phyloP scores from a whole-genome alignment of 2,113 vertebrate species.

The Tor tambroides region DNA sequence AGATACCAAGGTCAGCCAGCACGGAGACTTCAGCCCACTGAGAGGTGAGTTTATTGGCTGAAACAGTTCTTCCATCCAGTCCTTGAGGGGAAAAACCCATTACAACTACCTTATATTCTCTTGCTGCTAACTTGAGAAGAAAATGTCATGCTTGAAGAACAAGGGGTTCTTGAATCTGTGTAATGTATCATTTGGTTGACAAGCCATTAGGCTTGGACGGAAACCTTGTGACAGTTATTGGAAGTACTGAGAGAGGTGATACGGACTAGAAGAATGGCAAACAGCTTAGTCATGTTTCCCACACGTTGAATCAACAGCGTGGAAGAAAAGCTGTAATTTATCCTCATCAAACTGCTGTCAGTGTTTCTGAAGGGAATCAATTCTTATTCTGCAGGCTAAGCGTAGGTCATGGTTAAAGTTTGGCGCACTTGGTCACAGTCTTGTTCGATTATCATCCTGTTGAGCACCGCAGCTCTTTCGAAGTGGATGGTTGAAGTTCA shows the following conservation, averaged over 20 bases:
- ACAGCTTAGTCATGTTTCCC: constrained; percentile 37
- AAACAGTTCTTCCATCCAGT: not conserved
- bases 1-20: constrained; percentile 77
- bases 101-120: not conserved
- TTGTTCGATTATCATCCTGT: constrained; percentile 30
- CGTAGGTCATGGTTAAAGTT: constrained; percentile 40
- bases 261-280: not conserved
- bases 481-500: not conserved
- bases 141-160: constrained; percentile 30
- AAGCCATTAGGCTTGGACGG: constrained; percentile 26
- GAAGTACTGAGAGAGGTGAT: not conserved
- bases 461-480: not conserved
- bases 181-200: constrained; percentile 42
- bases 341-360: constrained; percentile 45
- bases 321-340: constrained; percentile 53
- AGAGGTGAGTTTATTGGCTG: constrained; percentile 79
- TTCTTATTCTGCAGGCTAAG: constrained; percentile 38
- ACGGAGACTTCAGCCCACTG: constrained; percentile 82
- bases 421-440: constrained; percentile 17
- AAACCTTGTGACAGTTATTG: constrained; percentile 13
- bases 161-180: not conserved
- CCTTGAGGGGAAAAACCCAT: not conserved
- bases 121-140: constrained; percentile 48
- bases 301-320: constrained; percentile 20
- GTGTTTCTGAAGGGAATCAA: constrained; percentile 36